Percentiles rank a stretch among this genome's conserved stretches.
These are phyloP conservation scores for Heliconius charithonia DNA, from an alignment of 2,888 invertebrate species.

Conservation along the genomic window DNA sequence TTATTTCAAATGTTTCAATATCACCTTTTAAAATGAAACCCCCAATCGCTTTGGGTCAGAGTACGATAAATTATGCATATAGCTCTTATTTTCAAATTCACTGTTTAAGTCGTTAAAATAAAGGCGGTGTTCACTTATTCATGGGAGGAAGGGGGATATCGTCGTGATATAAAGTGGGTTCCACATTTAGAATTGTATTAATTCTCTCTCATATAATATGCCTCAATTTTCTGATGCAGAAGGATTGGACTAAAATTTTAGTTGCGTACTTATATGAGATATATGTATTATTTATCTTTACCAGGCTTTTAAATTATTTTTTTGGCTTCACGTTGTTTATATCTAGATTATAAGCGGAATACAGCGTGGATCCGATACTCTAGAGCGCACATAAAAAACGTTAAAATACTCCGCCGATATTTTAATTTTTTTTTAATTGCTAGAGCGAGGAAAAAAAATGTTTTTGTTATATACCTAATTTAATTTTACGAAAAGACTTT, in stretches of 20 bases:
- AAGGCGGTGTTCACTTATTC: slow-evolving; percentile 62
- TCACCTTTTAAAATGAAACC: background rate
- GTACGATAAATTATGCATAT: slow-evolving; percentile 34
- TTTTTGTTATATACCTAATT: too few species aligned
- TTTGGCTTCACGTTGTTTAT: too few species aligned
- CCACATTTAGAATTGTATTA: slow-evolving; percentile 35
- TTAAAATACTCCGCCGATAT: too few species aligned
- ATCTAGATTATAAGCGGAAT: too few species aligned
- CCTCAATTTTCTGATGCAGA: background rate
- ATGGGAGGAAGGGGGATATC: slow-evolving; percentile 51
- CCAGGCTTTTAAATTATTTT: too few species aligned
- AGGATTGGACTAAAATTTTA: background rate
- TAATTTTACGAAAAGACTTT: too few species aligned
- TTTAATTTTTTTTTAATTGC: too few species aligned
- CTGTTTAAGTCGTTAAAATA: slow-evolving; percentile 58
- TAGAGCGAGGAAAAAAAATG: too few species aligned
- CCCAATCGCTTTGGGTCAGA: slow-evolving; percentile 15
- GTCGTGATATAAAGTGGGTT: slow-evolving; percentile 35
- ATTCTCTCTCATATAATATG: slow-evolving; percentile 4
- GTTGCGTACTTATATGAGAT: too few species aligned
- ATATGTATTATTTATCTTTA: too few species aligned
- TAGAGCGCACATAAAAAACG: too few species aligned
- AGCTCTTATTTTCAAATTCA: slow-evolving; percentile 56
- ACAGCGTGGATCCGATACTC: too few species aligned
- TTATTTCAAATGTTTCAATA: slow-evolving; percentile 3